Evolutionary conservation across 2,797 vertebrate species (phyloP), one percentile per base, ranked within the genome.

Genomic region (Chrosomus eos): DNA sequence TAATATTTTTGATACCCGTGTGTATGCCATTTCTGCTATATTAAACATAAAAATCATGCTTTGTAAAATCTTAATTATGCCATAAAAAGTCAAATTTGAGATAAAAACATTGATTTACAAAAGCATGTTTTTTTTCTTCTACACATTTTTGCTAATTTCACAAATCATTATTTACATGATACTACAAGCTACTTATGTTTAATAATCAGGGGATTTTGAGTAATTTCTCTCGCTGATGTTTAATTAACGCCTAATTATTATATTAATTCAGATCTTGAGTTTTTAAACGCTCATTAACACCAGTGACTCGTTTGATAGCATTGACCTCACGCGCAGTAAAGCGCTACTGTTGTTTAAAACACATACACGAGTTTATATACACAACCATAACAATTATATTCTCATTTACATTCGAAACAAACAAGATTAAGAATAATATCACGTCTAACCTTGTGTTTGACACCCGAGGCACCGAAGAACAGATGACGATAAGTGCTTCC

Each of bases 371-470:
- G 8, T 1, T 1, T 3, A 19, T 4, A 3, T 1, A 7, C 0
- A 38, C 8, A 31, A 0, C 14, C 4, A 80, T 5, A 53, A 40
- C 6, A 26, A 5, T 2, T 4, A 45, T 10, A 11, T 19, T 1
- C 7, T 0, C 19, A n/a, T 60, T 78, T 2, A 0, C 10, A 66
- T 23, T 9, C 2, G 9, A n/a, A 82, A 23, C n/a, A 80, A 62
- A 9, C 10, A 48, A 0, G 7, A 71, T n/a, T 43, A 82, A 23
- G 4, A 9, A 26, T 1, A 7, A 53, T 28, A 80, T 7, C 3
- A 23, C 10, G 92, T 94, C 92, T 81, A 70, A 95, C 94, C 94
- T 95, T 95, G 94, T 84, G 55, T 83, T 91, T 93, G 92, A 95
- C 93, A 91, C 91, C 38, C 2, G 28, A 16, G 1, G 5, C 26